phyloP scores from a whole-genome alignment of 2,113 vertebrate species.

The Phyllostomus discolor region DNA sequence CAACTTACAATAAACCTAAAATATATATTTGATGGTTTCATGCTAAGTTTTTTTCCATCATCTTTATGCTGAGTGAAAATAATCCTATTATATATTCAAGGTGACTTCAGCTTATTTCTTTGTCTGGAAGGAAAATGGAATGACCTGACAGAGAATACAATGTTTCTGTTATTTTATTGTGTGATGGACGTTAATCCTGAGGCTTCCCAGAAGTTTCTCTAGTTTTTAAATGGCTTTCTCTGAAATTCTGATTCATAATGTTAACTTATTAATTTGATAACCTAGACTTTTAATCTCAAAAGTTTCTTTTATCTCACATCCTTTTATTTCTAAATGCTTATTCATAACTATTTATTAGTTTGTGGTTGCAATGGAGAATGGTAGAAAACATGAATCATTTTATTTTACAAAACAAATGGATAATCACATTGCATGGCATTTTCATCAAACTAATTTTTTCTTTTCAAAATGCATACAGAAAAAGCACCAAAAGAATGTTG shows the following conservation, averaged over 20 bases:
- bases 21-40: not conserved
- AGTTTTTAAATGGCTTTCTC: not conserved
- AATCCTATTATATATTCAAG: not conserved
- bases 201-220: not conserved
- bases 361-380: not conserved
- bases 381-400: not conserved
- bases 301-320: not conserved
- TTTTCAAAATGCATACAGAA: not conserved
- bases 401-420: not conserved
- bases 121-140: not conserved
- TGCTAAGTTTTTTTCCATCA: slow-evolving; percentile 6
- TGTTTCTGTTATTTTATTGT: slow-evolving; percentile 11
- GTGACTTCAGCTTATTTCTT: not conserved
- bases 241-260: slow-evolving; percentile 3
- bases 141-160: not conserved
- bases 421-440: not conserved
- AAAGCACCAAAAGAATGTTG: not conserved
- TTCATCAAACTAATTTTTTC: not conserved
- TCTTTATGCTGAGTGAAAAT: not conserved
- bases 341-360: not conserved
- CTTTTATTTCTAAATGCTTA: not conserved
- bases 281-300: not conserved
- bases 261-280: not conserved
- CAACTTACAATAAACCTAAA: not conserved
- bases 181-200: not conserved